A percentile compares a stretch with the other conserved stretches of the same genome.
Evolutionary conservation across 2,797 vertebrate species (phyloP).

Genomic region (Sternarchorhynchus goeldii): DNA sequence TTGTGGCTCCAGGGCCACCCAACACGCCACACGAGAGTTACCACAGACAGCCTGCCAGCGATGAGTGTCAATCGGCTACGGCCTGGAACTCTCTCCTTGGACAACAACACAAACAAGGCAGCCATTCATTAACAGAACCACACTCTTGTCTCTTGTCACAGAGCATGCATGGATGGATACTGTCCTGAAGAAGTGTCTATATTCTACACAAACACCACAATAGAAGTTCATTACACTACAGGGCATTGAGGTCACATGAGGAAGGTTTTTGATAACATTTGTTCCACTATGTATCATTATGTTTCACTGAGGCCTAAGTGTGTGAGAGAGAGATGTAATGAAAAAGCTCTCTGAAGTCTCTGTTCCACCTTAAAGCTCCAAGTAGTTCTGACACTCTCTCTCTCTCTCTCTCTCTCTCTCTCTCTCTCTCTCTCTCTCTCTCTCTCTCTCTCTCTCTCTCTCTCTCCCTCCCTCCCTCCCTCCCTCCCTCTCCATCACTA

Average conservation of each 20-base stretch:
- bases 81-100: slow-evolving; percentile 13
- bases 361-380: background rate
- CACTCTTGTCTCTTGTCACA: slow-evolving; percentile 2
- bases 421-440: background rate
- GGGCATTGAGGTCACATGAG: background rate
- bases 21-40: background rate
- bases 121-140: slow-evolving; percentile 21
- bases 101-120: slow-evolving; percentile 28
- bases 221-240: background rate
- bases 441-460: too few species aligned
- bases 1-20: background rate
- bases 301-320: background rate
- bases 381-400: slow-evolving; percentile 6
- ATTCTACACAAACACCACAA: background rate
- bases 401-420: background rate
- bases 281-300: background rate
- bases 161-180: background rate
- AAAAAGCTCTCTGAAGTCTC: slow-evolving; percentile 19
- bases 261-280: background rate
- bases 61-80: background rate
- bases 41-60: background rate
- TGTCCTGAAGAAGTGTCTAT: background rate
- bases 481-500: slow-evolving; percentile 58
- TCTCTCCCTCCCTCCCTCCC: slow-evolving; percentile 4
- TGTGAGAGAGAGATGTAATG: background rate